phyloP scores from a whole-genome alignment of 2,797 vertebrate genomes.

The Parauchenoglanis ngamensis region DNA sequence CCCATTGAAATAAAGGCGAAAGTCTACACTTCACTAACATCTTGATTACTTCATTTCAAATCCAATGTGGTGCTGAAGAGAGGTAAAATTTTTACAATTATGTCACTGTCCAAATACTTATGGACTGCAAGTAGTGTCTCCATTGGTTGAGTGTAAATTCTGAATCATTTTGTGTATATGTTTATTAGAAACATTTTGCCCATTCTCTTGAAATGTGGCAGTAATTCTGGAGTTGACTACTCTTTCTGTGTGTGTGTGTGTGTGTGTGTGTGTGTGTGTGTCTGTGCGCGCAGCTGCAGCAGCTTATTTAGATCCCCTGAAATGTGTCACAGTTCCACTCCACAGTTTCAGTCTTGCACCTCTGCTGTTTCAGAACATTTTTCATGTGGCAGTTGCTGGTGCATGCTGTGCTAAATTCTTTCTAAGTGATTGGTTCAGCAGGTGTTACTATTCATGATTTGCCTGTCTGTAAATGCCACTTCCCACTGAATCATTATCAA shows the following conservation, averaged over 20 bases:
- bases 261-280: too few relatives aligned
- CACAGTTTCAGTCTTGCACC: slow-evolving; percentile 14
- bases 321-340: slow-evolving; percentile 14
- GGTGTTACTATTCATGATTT: slow-evolving; percentile 25
- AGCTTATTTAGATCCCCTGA: slow-evolving; percentile 18
- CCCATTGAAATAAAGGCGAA: neutral
- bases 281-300: neutral
- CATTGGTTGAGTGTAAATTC: neutral
- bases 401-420: slow-evolving; percentile 35
- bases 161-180: neutral
- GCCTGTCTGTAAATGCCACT: neutral
- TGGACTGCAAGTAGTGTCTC: neutral
- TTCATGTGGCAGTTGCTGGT: slow-evolving; percentile 6
- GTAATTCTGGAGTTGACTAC: too few relatives aligned
- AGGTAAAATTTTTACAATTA: neutral
- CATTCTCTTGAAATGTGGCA: neutral
- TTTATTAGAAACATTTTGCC: neutral
- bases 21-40: neutral
- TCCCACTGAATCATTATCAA: neutral
- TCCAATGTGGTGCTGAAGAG: neutral
- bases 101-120: neutral
- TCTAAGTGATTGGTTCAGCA: slow-evolving; percentile 29
- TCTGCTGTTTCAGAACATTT: slow-evolving; percentile 21
- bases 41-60: neutral
- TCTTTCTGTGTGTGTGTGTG: too few relatives aligned